phyloP scores from a whole-genome alignment of 2,113 vertebrate genomes.

The Pteropus alecto region DNA sequence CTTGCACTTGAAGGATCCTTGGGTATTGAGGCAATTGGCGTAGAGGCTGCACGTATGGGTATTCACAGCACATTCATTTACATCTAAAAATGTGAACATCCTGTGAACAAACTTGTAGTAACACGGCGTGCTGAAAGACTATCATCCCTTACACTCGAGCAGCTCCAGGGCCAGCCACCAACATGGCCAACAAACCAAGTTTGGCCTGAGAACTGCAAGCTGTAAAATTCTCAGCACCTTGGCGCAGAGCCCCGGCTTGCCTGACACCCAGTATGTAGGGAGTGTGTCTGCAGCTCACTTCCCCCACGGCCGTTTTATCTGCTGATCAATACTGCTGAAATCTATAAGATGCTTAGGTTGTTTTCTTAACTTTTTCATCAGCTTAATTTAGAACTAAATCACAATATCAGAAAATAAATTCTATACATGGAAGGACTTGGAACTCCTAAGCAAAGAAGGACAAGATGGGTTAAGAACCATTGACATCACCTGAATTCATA shows the following conservation, averaged over 20 bases:
- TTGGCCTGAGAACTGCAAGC: neutral
- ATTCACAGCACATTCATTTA: slow-evolving; percentile 89
- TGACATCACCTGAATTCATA: neutral
- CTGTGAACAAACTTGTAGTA: neutral
- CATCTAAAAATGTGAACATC: slow-evolving; percentile 82
- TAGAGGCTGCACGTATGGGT: slow-evolving; percentile 89
- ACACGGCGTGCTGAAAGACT: neutral
- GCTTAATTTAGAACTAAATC: neutral
- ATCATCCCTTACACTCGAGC: neutral
- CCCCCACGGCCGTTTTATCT: neutral
- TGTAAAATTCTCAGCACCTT: neutral
- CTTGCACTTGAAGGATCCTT: slow-evolving; percentile 93
- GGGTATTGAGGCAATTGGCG: slow-evolving; percentile 92
- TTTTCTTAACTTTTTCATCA: neutral
- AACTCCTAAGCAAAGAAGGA: neutral
- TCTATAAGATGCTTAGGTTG: neutral
- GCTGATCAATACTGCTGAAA: neutral
- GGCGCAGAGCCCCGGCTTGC: neutral
- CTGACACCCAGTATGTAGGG: accelerated
- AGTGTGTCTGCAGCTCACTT: neutral
- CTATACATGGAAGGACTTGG: neutral
- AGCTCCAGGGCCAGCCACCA: neutral
- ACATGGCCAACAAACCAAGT: neutral
- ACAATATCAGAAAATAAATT: neutral
- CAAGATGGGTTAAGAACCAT: neutral